Evolutionary conservation across 35 echinoderm and acorn worm genomes (phyloP).

Genomic region (Apostichopus parvimensis): DNA sequence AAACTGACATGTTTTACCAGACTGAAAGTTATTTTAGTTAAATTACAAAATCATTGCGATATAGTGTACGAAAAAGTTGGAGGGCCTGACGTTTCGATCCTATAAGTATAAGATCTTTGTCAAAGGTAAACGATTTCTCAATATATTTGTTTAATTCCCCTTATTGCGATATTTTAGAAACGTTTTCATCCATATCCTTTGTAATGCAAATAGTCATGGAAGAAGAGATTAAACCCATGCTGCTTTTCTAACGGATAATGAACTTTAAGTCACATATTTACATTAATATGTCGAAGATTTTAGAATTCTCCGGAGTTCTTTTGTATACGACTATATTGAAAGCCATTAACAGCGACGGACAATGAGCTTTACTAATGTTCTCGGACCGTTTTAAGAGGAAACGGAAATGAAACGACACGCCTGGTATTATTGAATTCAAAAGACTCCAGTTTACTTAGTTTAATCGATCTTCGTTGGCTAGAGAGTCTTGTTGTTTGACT

Average conservation of each 20-base stretch:
- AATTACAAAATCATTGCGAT: too few species aligned
- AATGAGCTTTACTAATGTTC: neutral
- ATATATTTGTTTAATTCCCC: too few species aligned
- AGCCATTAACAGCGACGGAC: neutral
- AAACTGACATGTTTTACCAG: too few species aligned
- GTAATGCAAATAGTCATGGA: too few species aligned
- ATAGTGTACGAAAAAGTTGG: too few species aligned
- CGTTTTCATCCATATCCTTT: too few species aligned
- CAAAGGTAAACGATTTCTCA: too few species aligned
- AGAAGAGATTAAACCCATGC: too few species aligned
- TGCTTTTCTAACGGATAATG: neutral
- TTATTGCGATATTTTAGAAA: too few species aligned
- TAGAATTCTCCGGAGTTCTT: neutral
- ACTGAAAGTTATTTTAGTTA: too few species aligned
- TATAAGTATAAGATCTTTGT: too few species aligned
- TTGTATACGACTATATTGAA: neutral
- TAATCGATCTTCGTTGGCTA: neutral
- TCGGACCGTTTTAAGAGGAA: neutral
- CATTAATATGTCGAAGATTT: neutral
- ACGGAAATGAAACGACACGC: neutral
- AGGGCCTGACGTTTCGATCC: too few species aligned
- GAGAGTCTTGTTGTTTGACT: neutral
- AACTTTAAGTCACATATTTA: slow-evolving; percentile 1
- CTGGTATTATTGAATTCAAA: slow-evolving; percentile 5
- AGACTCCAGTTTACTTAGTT: neutral